These are phyloP conservation scores for Diplodus puntazzo DNA, from an alignment of 2,797 vertebrate species.

Conservation along the genomic window DNA sequence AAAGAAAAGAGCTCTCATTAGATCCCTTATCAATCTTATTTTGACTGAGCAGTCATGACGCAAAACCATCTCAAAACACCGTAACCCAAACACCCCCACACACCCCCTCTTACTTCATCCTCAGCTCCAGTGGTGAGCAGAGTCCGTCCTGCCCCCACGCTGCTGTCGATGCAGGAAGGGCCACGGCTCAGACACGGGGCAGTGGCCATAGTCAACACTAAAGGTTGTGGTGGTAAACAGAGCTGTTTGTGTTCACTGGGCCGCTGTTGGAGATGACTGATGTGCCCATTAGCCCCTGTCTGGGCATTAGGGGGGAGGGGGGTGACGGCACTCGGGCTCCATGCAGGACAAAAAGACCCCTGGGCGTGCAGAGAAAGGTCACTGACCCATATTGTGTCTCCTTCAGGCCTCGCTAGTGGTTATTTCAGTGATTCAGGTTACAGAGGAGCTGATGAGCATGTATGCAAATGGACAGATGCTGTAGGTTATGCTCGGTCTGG, in stretches of 20 bases:
- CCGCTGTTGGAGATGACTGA: slow-evolving; percentile 79
- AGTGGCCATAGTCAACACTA: slow-evolving; percentile 77
- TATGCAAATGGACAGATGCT: slow-evolving; percentile 61
- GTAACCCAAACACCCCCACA: slow-evolving; percentile 40
- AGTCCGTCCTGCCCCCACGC: slow-evolving; percentile 32
- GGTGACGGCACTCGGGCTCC: slow-evolving; percentile 41
- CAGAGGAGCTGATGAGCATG: slow-evolving; percentile 56
- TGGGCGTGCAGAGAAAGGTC: slow-evolving; percentile 75
- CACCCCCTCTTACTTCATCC: slow-evolving; percentile 47
- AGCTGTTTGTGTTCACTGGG: slow-evolving; percentile 79
- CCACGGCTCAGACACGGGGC: slow-evolving; percentile 65
- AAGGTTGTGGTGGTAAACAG: slow-evolving; percentile 80
- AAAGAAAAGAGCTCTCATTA: slow-evolving; percentile 6
- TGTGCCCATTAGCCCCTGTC: slow-evolving; percentile 78
- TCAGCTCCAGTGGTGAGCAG: slow-evolving; percentile 28
- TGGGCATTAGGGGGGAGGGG: slow-evolving; percentile 64
- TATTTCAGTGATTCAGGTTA: slow-evolving; percentile 66
- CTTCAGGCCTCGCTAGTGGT: slow-evolving; percentile 67
- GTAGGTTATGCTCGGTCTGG: slow-evolving; percentile 39
- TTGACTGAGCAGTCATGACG: slow-evolving; percentile 52
- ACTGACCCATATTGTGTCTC: slow-evolving; percentile 79
- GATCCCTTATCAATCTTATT: slow-evolving; percentile 30
- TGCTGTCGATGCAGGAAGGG: slow-evolving; percentile 63
- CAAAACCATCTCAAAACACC: slow-evolving; percentile 52
- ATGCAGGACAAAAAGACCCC: slow-evolving; percentile 74